Base-by-base conservation (phyloP, 2,797 vertebrate species). In the Clamator glandarius region DNA sequence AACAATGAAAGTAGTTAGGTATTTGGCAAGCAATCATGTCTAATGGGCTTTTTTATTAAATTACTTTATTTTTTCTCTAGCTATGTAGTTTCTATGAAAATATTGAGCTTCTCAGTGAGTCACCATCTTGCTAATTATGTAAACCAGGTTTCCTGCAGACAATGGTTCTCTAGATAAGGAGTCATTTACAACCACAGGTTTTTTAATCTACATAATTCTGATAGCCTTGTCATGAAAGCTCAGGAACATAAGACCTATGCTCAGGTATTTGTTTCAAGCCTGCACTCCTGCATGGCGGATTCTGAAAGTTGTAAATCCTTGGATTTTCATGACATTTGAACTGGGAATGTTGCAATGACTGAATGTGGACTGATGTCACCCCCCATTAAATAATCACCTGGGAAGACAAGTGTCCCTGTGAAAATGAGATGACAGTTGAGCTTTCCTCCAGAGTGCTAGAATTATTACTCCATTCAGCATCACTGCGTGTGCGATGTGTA, bases 371-470 rank as follows among this genome's bases (percentile, higher is more conserved):
- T 85, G 23, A 86, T 97, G 98, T 98, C 97, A 96, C 94, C 95
- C 96, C 69, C 94, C 78, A 97, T 98, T 98, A 97, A 91, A 92
- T 69, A 52, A 86, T 89, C 93, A 93, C 91, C 69, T 64, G 95
- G 58, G 91, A 96, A 98, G 97, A 98, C 58, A 95, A 98, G 96
- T 92, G 87, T 97, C 96, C 96, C 92, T 87, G 92, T 2, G 77
- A 96, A 97, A 97, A 96, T 92, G 95, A 98, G 97, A 95, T 97
- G 97, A 97, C 96, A 97, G 96, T 4, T 89, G 96, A 97, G 93
- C 95, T 97, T 94, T 85, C 84, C 89, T 96, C 90, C 31, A 28
- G 87, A 90, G 78, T 55, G 54, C 31, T 66, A 89, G 92, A 97
- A 88, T 95, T 94, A 97, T 93, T 74, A 57, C 92, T 96, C 82